These are phyloP conservation scores for Papilio gigon DNA, from an alignment of 2,888 invertebrate genomes.

Conservation along the genomic window DNA sequence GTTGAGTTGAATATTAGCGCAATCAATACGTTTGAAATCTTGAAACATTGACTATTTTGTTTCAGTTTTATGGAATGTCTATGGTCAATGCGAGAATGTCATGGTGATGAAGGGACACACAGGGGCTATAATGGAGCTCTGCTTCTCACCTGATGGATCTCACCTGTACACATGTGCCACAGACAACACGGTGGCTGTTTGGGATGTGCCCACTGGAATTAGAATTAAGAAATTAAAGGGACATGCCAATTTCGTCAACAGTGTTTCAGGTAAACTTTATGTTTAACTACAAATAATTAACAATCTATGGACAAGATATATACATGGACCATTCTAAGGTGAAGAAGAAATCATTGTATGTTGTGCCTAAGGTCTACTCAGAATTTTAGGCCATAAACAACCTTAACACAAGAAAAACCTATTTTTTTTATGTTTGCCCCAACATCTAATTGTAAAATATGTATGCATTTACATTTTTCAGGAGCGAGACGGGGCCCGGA, in stretches of 20 bases:
- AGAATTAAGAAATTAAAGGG: slow-evolving; percentile 95
- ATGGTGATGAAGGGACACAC: slow-evolving; percentile 96
- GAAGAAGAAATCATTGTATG: too few relatives aligned
- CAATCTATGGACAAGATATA: background rate
- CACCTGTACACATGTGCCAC: slow-evolving; percentile 95
- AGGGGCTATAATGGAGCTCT: slow-evolving; percentile 96
- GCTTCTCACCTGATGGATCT: slow-evolving; percentile 92
- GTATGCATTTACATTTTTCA: slow-evolving; percentile 53
- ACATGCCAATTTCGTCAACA: slow-evolving; percentile 89
- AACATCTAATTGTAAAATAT: too few relatives aligned
- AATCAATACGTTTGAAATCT: too few relatives aligned
- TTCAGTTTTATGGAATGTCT: slow-evolving; percentile 96
- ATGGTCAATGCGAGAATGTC: slow-evolving; percentile 98
- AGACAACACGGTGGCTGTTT: slow-evolving; percentile 96
- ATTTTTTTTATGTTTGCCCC: too few relatives aligned
- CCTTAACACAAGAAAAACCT: too few relatives aligned
- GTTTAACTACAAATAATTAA: background rate
- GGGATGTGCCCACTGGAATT: slow-evolving; percentile 95
- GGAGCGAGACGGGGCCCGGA: slow-evolving; percentile 94
- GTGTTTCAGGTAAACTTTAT: slow-evolving; percentile 80
- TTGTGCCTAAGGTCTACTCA: too few relatives aligned
- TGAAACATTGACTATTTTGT: too few relatives aligned
- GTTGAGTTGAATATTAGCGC: background rate
- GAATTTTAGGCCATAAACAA: too few relatives aligned
- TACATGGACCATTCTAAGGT: too few relatives aligned